These are phyloP conservation scores for Luperina testacea DNA, from an alignment of 2,888 invertebrate species.

Conservation along the genomic window DNA sequence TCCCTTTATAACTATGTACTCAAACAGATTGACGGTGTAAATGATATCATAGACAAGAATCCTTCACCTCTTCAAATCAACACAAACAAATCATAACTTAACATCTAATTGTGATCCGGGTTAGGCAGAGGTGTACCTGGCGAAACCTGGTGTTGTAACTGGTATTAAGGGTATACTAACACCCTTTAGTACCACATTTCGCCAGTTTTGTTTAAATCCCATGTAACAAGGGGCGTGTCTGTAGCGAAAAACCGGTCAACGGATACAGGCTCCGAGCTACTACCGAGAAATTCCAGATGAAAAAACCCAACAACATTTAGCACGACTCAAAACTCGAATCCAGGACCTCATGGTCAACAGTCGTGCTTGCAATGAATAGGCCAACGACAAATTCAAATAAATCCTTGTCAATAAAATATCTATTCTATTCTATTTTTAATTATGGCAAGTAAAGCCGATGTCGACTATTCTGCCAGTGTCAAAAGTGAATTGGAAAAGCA, in stretches of 20 bases:
- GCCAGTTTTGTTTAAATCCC: not conserved
- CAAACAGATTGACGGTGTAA: not conserved
- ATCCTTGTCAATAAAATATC: constrained; percentile 15
- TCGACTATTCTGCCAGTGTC: too few species aligned
- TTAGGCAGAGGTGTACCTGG: not conserved
- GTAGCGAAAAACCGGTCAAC: not conserved
- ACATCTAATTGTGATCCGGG: not conserved
- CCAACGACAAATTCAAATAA: not conserved
- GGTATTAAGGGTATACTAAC: too few species aligned
- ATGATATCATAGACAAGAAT: not conserved
- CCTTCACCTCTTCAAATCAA: too few species aligned
- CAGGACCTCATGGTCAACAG: not conserved
- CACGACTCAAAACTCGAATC: too few species aligned
- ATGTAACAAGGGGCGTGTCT: not conserved
- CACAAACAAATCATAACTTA: too few species aligned
- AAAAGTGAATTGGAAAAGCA: too few species aligned
- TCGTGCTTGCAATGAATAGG: not conserved
- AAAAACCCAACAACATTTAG: not conserved
- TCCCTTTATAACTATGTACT: not conserved
- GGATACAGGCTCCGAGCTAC: not conserved
- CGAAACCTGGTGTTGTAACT: too few species aligned
- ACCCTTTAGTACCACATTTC: not conserved
- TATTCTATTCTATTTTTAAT: too few species aligned
- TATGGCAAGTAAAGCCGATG: too few species aligned
- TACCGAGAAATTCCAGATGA: not conserved